phyloP scores from a whole-genome alignment of 37 sponge, comb jelly and placozoan species.

The Eunapius fragilis region DNA sequence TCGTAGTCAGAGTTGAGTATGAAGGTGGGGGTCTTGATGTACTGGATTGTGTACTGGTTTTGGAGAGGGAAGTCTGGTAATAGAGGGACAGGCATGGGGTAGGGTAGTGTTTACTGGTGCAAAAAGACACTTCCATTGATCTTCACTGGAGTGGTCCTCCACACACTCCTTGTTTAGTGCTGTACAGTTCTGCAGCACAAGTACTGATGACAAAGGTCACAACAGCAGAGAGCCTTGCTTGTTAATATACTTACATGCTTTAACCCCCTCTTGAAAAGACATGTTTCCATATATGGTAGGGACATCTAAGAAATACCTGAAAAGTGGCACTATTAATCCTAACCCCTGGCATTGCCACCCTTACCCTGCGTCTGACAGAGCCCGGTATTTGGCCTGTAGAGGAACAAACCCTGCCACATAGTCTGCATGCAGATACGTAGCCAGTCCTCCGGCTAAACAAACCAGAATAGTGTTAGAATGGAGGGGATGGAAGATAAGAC shows the following conservation, averaged over 20 bases:
- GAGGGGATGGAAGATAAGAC: background rate
- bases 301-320: constrained; percentile 53
- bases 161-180: constrained; percentile 73
- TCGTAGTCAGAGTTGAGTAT: constrained; percentile 72
- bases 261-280: background rate
- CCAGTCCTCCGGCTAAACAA: constrained; percentile 80
- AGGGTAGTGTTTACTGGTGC: constrained; percentile 54
- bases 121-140: constrained; percentile 79
- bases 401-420: constrained; percentile 38
- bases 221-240: background rate
- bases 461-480: background rate
- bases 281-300: constrained; percentile 5
- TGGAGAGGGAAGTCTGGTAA: background rate
- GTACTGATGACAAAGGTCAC: constrained; percentile 14
- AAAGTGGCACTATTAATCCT: background rate
- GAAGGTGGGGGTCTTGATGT: constrained; percentile 78
- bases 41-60: constrained; percentile 69
- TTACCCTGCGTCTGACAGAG: constrained; percentile 88
- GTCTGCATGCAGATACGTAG: constrained; percentile 82
- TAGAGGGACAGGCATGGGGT: background rate
- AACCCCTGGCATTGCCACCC: too few relatives aligned
- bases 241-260: background rate
- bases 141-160: background rate
- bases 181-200: constrained; percentile 62
- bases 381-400: constrained; percentile 18